These are phyloP conservation scores for Stegophylla sp. DNA, from an alignment of 2,888 invertebrate species.

Conservation along the genomic window DNA sequence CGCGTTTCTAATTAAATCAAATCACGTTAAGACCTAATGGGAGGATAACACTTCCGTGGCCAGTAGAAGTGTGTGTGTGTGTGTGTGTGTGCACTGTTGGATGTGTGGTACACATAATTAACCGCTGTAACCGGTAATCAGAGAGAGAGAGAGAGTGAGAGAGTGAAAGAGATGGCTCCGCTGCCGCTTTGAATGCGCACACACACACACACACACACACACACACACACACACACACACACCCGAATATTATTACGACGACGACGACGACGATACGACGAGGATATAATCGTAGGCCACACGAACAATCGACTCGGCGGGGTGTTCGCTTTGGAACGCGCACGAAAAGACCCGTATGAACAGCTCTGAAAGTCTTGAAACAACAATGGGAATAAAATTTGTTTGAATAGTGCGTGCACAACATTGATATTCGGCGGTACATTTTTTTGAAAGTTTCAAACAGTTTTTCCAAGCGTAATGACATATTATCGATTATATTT, in stretches of 20 bases:
- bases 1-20: constrained; percentile 54
- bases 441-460: too few species aligned
- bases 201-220: background rate
- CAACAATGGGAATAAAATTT: too few species aligned
- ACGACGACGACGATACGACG: background rate
- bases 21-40: constrained; percentile 42
- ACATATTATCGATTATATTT: too few species aligned
- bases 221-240: background rate
- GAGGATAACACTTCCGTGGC: constrained; percentile 44
- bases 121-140: background rate
- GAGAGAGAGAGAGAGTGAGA: background rate
- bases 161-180: background rate
- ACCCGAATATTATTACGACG: background rate
- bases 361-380: too few species aligned
- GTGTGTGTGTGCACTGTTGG: too few species aligned
- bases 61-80: background rate
- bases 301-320: background rate
- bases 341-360: too few species aligned
- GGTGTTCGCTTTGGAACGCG: background rate
- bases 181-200: background rate
- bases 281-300: background rate
- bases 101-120: background rate
- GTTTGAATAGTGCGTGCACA: too few species aligned
- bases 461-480: too few species aligned
- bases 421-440: too few species aligned